These are phyloP conservation scores for Agrotis segetum DNA, from an alignment of 2,888 invertebrate genomes.

Conservation along the genomic window DNA sequence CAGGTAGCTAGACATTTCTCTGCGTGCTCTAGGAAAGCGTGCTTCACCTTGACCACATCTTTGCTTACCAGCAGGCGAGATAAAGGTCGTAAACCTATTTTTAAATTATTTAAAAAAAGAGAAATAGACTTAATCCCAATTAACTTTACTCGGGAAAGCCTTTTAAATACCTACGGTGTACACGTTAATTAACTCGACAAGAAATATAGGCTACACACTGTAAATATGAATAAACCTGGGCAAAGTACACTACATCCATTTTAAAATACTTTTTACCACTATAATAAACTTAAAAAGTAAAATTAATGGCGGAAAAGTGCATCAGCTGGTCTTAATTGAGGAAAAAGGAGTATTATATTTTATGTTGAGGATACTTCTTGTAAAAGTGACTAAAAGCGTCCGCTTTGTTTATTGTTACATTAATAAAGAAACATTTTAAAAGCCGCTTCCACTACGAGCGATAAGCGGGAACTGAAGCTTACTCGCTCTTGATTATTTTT, in stretches of 20 bases:
- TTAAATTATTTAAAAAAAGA: too few species aligned
- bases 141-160: background rate
- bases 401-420: conserved; percentile 4
- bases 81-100: too few species aligned
- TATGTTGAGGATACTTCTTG: conserved; percentile 7
- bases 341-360: conserved; percentile 10
- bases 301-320: conserved; percentile 24
- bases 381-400: conserved; percentile 16
- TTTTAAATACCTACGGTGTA: background rate
- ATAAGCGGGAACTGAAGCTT: too few species aligned
- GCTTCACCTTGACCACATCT: background rate
- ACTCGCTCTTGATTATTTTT: too few species aligned
- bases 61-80: background rate
- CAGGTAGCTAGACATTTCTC: too few species aligned
- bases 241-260: background rate
- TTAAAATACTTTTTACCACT: too few species aligned
- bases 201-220: background rate
- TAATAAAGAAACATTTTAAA: background rate
- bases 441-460: too few species aligned
- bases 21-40: background rate
- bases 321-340: conserved; percentile 33
- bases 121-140: background rate
- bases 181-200: background rate
- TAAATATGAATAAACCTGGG: background rate
- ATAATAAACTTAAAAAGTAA: background rate